Evolutionary conservation across 1,140 invertebrate species (phyloP), one percentile per base, ranked within the genome.

Genomic region (Ericerus pela): DNA sequence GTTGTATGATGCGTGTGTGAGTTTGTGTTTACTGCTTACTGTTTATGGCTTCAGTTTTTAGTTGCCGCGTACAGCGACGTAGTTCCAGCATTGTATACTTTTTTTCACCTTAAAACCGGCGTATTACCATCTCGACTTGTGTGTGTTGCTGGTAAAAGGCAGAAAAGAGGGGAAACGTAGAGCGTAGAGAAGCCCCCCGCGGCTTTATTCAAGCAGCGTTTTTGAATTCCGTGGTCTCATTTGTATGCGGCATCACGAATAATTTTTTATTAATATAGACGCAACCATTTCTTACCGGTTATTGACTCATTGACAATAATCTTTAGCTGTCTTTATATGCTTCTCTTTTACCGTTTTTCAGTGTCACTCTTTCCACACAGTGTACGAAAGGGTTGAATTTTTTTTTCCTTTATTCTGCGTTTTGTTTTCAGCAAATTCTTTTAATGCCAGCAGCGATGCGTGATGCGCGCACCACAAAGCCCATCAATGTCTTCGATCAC

Each of bases 191-290:
- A n/a, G n/a, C 10, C 20, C 41, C 41, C 41, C 20, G 26, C 16
- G 16, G 41, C 26, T 47, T 47, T 47, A 47, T 47, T 47, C 41
- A 47, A 47, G 41, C 18, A 24, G 26, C 41, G 20, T 47, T 24
- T 47, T 47, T 24, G 20, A 24, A 47, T 47, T 18, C 41, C 41
- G 18, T 22, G n/a, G 41, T 47, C 41, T 47, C 41, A 47, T 47
- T 47, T 47, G 41, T 47, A 47, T 47, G 41, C 41, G 20, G 41
- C 16, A 47, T 47, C 41, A 47, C 41, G 41, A 47, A 47, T 47
- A 47, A 47, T 47, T 47, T 47, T 47, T 47, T 47, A 47, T 47
- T 47, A 47, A 47, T 47, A 24, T 47, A 47, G 41, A 47, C 41
- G 41, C 41, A 47, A 47, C 41, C 41, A 47, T 47, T n/a, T n/a